Base-by-base conservation (phyloP, 1,140 invertebrate genomes). In the Achroia grisella region DNA sequence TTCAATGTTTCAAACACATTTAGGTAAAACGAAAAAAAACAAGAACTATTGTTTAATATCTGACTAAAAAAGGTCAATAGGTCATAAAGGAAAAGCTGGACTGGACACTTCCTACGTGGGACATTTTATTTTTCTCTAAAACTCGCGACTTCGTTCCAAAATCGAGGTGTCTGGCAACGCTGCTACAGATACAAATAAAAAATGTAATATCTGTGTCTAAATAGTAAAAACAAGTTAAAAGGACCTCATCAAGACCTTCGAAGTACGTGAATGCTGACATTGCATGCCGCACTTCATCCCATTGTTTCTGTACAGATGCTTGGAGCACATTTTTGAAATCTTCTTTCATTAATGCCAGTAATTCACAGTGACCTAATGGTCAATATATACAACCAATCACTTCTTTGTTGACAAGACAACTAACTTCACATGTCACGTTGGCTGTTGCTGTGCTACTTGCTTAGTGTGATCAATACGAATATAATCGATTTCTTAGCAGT, bases 221-320 rank as follows among this genome's bases (percentile, higher is more conserved):
- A n/a, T n/a, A n/a, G n/a, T 23, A 23, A 3, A 23, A 3, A 23
- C 17, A 37, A 14, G 34, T 3, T 5, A 17, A 36, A 42, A 52
- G 77, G 53, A 86, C 81, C 56, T 89, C 86, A 51, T 88, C 86
- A 73, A 90, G 89, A 4, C 80, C 76, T 51, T 90, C 87, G 62
- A 91, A 92, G 56, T 92, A 92, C 33, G 88, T 88, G 49, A 91
- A 91, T 33, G 86, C 79, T 1, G 84, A 71, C 76, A 92, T 86
- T 0, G 89, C 88, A 13, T 78, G 74, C n/a, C 78, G 71, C 9
- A 91, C 84, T 54, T 88, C 71, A 15, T 89, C 86, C 90, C 90
- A 91, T 52, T 90, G 86, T 39, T 87, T 82, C 54, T 88, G 75
- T 1, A 91, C 81, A 6, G 80, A 80, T 2, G 68, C 64, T 62